Evolutionary conservation across 1,140 invertebrate genomes (phyloP).

Genomic region (Coenobita brevimanus): DNA sequence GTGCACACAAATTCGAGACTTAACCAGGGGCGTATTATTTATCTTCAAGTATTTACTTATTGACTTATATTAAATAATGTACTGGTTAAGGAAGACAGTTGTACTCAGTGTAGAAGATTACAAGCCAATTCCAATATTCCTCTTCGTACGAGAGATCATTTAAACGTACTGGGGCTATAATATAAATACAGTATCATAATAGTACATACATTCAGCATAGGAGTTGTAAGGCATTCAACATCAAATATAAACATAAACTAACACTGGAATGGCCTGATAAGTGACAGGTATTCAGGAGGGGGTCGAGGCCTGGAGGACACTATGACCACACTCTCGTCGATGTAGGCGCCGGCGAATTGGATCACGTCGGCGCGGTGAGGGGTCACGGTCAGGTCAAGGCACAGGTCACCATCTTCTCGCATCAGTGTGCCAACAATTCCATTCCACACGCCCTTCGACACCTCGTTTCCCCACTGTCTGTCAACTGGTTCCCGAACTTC

Average conservation of each 20-base stretch:
- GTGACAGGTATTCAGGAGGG: constrained; percentile 16
- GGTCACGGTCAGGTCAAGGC: constrained; percentile 4
- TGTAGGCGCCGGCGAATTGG: constrained; percentile 14
- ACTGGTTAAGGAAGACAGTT: no score
- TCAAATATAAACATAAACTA: not conserved
- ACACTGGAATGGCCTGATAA: constrained; percentile 30
- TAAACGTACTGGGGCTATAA: no score
- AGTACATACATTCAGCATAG: not conserved
- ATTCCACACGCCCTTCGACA: not conserved
- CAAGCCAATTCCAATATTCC: no score
- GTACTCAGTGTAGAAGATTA: no score
- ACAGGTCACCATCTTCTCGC: constrained; percentile 1
- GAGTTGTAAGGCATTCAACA: not conserved
- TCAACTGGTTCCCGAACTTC: constrained; percentile 19
- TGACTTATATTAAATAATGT: no score
- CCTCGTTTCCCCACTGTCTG: not conserved
- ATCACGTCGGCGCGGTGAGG: not conserved
- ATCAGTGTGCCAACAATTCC: constrained; percentile 20
- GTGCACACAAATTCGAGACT: no score
- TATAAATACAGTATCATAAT: no score
- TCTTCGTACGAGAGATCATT: no score
- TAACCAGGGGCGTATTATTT: no score
- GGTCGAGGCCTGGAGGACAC: constrained; percentile 21
- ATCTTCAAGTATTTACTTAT: no score
- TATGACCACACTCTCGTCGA: constrained; percentile 10